Percentiles rank a stretch among this genome's conserved stretches.
Evolutionary conservation across 2,888 invertebrate species (phyloP).

Genomic region (Augochlorella aurata): DNA sequence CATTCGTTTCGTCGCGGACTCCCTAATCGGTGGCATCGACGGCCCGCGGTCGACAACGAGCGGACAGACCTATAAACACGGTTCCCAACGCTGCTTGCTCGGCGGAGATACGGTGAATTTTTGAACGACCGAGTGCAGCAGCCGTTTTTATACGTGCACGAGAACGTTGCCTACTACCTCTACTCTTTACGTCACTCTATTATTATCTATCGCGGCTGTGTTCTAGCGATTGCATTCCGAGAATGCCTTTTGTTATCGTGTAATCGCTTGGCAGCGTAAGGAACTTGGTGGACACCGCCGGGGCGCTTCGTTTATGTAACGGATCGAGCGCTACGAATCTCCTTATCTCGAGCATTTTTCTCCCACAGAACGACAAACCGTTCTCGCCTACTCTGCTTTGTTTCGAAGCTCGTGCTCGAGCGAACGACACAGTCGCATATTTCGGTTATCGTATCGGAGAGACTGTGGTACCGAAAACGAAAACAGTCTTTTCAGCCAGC

Average conservation of each 20-base stretch:
- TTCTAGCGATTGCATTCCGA: constrained; percentile 1
- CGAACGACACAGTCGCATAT: background rate
- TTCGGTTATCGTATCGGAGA: background rate
- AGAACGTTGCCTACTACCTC: background rate
- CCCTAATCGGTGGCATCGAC: background rate
- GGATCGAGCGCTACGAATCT: background rate
- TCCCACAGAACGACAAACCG: background rate
- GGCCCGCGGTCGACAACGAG: background rate
- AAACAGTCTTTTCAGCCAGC: background rate
- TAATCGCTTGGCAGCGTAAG: background rate
- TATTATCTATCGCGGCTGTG: background rate
- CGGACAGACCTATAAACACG: background rate
- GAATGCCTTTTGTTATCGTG: background rate
- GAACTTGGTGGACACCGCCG: background rate
- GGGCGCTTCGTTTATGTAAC: background rate
- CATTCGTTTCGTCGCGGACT: background rate
- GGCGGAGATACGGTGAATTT: background rate
- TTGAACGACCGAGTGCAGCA: background rate
- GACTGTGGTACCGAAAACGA: background rate
- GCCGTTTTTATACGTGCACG: background rate
- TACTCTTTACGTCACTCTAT: background rate
- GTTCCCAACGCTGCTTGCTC: background rate
- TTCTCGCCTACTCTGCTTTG: background rate
- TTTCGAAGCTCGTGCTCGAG: background rate
- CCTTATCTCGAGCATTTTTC: background rate